These are phyloP conservation scores for Sisyra nigra DNA, from an alignment of 2,888 invertebrate species.

Conservation along the genomic window DNA sequence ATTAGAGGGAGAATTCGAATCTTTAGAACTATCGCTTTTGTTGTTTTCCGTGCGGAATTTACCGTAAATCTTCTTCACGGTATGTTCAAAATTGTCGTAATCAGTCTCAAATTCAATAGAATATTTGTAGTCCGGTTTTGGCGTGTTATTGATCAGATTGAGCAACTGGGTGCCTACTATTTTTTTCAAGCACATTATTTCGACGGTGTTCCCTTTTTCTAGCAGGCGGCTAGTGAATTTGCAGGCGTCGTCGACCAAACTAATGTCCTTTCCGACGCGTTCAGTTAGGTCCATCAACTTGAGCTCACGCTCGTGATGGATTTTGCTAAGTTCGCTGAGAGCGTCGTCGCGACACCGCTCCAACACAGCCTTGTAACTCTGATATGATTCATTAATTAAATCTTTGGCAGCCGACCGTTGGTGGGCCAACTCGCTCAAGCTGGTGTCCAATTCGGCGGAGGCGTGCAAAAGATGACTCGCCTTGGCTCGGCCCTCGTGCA, in stretches of 20 bases:
- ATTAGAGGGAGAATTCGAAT: constrained; percentile 31
- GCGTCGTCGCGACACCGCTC: constrained; percentile 67
- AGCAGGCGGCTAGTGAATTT: constrained; percentile 69
- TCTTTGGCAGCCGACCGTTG: constrained; percentile 75
- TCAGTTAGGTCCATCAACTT: constrained; percentile 81
- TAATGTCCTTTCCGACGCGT: constrained; percentile 67
- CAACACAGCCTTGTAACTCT: constrained; percentile 63
- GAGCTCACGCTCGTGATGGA: constrained; percentile 73
- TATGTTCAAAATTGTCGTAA: constrained; percentile 57
- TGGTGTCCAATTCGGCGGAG: constrained; percentile 56
- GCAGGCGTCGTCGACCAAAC: constrained; percentile 73
- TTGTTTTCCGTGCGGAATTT: constrained; percentile 47
- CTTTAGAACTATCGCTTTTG: constrained; percentile 26
- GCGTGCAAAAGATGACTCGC: constrained; percentile 61
- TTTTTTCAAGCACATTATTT: constrained; percentile 70
- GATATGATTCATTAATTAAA: constrained; percentile 64
- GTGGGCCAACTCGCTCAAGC: constrained; percentile 70
- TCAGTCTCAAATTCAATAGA: constrained; percentile 71
- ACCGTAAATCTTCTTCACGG: constrained; percentile 56
- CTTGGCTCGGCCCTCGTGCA: constrained; percentile 60
- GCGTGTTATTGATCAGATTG: constrained; percentile 61
- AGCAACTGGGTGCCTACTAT: constrained; percentile 61
- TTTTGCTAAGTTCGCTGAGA: constrained; percentile 50
- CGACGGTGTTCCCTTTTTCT: constrained; percentile 69
- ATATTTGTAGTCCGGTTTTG: constrained; percentile 65